Percentiles rank a stretch among this genome's conserved stretches.
Conservation (phyloP, 1,140 invertebrate genomes). For the Lordiphosa clarofinis region DNA sequence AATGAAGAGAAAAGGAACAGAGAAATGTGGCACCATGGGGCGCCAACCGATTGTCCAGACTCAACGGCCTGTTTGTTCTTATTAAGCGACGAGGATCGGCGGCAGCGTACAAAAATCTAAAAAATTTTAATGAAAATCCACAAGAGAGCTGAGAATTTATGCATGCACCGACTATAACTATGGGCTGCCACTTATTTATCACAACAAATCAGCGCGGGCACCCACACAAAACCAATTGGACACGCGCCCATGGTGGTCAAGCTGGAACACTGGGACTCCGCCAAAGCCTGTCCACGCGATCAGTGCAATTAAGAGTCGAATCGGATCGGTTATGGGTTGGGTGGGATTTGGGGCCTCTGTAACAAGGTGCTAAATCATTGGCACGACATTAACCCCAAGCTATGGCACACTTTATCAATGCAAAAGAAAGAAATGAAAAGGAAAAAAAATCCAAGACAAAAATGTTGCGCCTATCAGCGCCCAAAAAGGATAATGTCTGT, state of each 20-base stretch:
- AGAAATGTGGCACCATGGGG: slow-evolving; percentile 66
- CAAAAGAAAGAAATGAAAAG: slow-evolving; percentile 23
- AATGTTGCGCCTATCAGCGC: slow-evolving; percentile 70
- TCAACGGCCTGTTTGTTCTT: slow-evolving; percentile 77
- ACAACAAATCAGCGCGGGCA: slow-evolving; percentile 75
- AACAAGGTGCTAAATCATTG: slow-evolving; percentile 80
- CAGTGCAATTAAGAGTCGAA: slow-evolving; percentile 71
- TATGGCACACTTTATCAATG: slow-evolving; percentile 79
- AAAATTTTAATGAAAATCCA: slow-evolving; percentile 76
- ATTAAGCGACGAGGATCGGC: slow-evolving; percentile 38
- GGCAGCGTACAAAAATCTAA: slow-evolving; percentile 43
- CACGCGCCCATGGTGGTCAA: slow-evolving; percentile 66
- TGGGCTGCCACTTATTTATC: slow-evolving; percentile 73
- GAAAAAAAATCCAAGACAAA: slow-evolving; percentile 36
- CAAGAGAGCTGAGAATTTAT: slow-evolving; percentile 48
- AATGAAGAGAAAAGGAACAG: slow-evolving; percentile 25
- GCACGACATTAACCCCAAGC: slow-evolving; percentile 79
- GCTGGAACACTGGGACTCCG: slow-evolving; percentile 22
- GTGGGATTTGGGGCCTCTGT: slow-evolving; percentile 34
- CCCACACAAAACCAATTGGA: slow-evolving; percentile 76
- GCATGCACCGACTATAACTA: slow-evolving; percentile 33
- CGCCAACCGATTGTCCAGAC: slow-evolving; percentile 72
- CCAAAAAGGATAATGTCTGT: slow-evolving; percentile 65
- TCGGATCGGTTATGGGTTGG: slow-evolving; percentile 29
- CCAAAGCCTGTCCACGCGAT: slow-evolving; percentile 64